Base-by-base conservation (phyloP, 2,797 vertebrate genomes). In the Bradypodion ventrale region DNA sequence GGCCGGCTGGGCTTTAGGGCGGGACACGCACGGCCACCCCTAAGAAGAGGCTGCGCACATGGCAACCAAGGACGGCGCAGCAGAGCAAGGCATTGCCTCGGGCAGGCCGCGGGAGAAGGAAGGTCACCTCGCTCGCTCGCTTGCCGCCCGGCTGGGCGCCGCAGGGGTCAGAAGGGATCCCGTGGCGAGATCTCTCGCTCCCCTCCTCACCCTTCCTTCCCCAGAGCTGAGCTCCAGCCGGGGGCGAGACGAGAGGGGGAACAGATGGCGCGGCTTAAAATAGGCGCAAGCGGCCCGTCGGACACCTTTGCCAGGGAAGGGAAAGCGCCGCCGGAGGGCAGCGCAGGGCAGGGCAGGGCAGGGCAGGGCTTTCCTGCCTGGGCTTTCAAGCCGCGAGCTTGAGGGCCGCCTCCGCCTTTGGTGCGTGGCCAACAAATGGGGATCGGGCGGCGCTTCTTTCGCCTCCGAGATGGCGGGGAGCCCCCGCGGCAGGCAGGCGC, bases 101-200 rank as follows among this genome's bases (percentile, higher is more conserved):
- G n/a, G n/a, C n/a, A n/a, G n/a, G n/a, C n/a, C n/a, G n/a, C n/a
- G n/a, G n/a, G n/a, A n/a, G n/a, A n/a, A n/a, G n/a, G n/a, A 74
- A 83, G 81, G 81, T 83, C 81, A 75, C 81, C 70, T 35, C 46
- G 37, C 62, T 77, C 62, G 32, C 70, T 35, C 46, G 37, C 62
- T 77, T 62, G 32, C n/a, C 3, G 23, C 2, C 15, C 27, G 9
- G 75, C 1, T 3, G 13, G n/a, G 13, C 29, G 37, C 56, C 29
- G 37, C 56, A 19, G 40, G 1, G 27, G 32, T 13, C 52, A 21
- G 42, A 56, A 77, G 77, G 7, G 35, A 19, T 9, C 19, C 44
- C 44, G 12, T 0, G 32, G 27, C 12, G 35, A 59, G n/a, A 21
- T 15, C 40, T 8, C 69, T 25, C 23, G 25, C 56, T n/a, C 35